Percentiles rank a stretch among this genome's conserved stretches.
Conservation (phyloP, 2,797 vertebrate genomes). For the Acestrorhynchus altus region DNA sequence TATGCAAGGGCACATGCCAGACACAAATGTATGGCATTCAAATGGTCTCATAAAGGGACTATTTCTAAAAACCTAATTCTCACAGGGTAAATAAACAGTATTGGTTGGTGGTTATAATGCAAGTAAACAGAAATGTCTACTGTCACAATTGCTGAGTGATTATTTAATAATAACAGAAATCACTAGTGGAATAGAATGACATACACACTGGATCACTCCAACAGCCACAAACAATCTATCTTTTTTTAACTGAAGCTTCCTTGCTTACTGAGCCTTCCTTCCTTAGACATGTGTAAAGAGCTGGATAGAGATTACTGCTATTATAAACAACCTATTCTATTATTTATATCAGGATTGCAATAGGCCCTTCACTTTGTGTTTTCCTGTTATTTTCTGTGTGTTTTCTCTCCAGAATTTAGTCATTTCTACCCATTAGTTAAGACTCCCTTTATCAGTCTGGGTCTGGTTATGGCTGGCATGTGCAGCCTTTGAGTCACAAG, state of each 20-base stretch:
- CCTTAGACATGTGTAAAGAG: constrained; percentile 34
- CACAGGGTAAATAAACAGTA: not conserved
- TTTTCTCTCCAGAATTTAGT: not conserved
- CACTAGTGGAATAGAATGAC: constrained; percentile 45
- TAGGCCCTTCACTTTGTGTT: not conserved
- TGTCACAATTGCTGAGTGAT: constrained; percentile 39
- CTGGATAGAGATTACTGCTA: constrained; percentile 20
- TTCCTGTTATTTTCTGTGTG: too few relatives aligned
- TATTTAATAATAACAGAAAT: constrained; percentile 40
- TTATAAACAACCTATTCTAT: constrained; percentile 30
- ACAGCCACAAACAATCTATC: constrained; percentile 35
- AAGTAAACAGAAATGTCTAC: constrained; percentile 34
- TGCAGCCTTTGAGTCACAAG: too few relatives aligned
- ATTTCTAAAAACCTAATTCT: not conserved
- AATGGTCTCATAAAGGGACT: not conserved
- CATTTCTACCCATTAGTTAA: too few relatives aligned
- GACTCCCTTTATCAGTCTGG: too few relatives aligned
- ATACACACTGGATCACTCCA: constrained; percentile 31
- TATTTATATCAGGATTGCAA: constrained; percentile 1
- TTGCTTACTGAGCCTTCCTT: constrained; percentile 51
- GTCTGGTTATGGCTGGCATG: too few relatives aligned
- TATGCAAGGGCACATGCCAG: not conserved
- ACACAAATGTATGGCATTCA: not conserved
- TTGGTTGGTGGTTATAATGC: not conserved
- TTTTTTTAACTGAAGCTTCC: constrained; percentile 44